A percentile compares a stretch with the other conserved stretches of the same genome.
These are phyloP conservation scores for Spodoptera picta DNA, from an alignment of 2,888 invertebrate genomes.

Conservation along the genomic window DNA sequence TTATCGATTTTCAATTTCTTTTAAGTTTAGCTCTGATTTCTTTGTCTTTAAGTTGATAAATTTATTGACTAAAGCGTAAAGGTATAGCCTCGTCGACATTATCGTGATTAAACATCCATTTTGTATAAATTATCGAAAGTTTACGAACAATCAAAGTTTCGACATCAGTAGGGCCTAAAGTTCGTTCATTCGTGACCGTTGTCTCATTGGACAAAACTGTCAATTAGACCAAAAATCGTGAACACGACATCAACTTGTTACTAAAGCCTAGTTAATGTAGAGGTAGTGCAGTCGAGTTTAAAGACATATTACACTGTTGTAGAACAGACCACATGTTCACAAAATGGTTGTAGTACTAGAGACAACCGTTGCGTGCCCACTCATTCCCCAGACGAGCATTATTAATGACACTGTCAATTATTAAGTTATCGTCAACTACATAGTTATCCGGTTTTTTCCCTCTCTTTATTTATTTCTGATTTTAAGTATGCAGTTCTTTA, in stretches of 20 bases:
- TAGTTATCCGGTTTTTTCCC: constrained; percentile 25
- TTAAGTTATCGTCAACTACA: constrained; percentile 32
- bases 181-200: constrained; percentile 4
- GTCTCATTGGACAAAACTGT: constrained; percentile 22
- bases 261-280: too few species aligned
- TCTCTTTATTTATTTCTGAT: neutral
- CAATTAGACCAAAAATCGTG: constrained; percentile 35
- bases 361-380: constrained; percentile 23
- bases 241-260: constrained; percentile 25
- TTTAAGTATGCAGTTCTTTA: constrained; percentile 11
- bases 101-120: too few species aligned
- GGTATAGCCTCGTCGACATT: too few species aligned
- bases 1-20: too few species aligned
- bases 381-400: constrained; percentile 12
- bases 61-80: too few species aligned
- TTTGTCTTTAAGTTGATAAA: too few species aligned
- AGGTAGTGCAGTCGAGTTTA: constrained; percentile 1
- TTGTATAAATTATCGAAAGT: neutral
- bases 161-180: neutral
- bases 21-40: too few species aligned
- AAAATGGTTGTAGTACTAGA: constrained; percentile 21
- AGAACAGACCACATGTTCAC: constrained; percentile 23
- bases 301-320: constrained; percentile 18
- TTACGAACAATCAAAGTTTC: neutral
- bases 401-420: constrained; percentile 32